Conservation (phyloP, 2,888 invertebrate genomes). For the Rugalucina vietnamica region DNA sequence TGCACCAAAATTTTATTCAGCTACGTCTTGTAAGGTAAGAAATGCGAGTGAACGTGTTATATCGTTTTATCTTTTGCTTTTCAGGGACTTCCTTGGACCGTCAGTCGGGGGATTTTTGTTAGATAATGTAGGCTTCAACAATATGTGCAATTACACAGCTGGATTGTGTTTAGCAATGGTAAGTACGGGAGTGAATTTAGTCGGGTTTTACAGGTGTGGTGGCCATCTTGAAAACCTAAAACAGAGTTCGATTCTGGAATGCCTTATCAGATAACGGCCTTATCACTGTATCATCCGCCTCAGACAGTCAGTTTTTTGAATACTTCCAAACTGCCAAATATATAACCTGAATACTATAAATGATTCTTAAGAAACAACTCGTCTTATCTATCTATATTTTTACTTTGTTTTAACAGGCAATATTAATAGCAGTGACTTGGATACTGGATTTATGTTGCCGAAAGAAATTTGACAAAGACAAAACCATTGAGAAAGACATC, state of each 20-base stretch:
- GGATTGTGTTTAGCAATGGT: conserved; percentile 70
- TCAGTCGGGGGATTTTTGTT: conserved; percentile 69
- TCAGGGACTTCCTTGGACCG: conserved; percentile 78
- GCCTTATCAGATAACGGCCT: background rate
- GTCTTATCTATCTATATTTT: background rate
- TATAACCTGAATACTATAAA: background rate
- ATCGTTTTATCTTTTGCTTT: conserved; percentile 10
- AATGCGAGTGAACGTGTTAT: too few relatives aligned
- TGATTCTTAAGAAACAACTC: background rate
- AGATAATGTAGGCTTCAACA: conserved; percentile 67
- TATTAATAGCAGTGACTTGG: background rate
- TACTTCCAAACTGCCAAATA: background rate
- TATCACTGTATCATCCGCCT: background rate
- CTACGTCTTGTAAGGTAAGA: too few relatives aligned
- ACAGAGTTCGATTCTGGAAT: background rate
- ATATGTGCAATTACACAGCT: conserved; percentile 69
- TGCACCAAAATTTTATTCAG: too few relatives aligned
- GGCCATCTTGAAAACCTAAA: background rate
- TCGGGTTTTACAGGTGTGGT: background rate
- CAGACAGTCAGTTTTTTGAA: background rate
- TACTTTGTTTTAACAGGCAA: background rate
- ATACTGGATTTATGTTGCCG: background rate
- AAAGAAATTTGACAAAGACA: background rate
- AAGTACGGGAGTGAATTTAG: conserved; percentile 11
- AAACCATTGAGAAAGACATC: background rate